phyloP scores from a whole-genome alignment of 2,888 invertebrate genomes.

The Galerucella calmariensis region DNA sequence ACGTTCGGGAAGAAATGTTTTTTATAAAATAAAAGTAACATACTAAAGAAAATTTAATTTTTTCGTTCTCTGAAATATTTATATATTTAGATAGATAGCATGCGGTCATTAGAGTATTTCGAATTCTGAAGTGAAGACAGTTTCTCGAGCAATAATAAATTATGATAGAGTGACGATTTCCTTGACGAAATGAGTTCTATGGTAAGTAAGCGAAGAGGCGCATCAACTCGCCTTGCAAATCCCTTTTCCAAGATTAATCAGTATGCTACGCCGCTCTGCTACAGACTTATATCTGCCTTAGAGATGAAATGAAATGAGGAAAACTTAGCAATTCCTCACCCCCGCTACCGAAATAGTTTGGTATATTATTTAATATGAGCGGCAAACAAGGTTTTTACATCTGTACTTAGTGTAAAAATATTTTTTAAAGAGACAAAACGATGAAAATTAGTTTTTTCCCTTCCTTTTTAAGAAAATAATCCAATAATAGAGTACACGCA shows the following conservation, averaged over 20 bases:
- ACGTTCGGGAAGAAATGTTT: conserved; percentile 4
- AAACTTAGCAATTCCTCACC: conserved; percentile 66
- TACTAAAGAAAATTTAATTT: no score
- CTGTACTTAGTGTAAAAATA: no score
- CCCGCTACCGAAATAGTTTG: conserved; percentile 44
- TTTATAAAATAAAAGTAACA: neutral
- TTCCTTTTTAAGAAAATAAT: no score
- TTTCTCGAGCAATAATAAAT: conserved; percentile 45
- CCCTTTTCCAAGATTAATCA: conserved; percentile 62
- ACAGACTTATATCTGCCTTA: conserved; percentile 64
- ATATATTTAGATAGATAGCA: no score
- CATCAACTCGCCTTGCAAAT: conserved; percentile 55
- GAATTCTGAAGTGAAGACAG: conserved; percentile 17
- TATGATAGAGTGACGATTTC: conserved; percentile 49
- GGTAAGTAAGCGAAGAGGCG: conserved; percentile 45
- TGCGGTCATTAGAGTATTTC: neutral
- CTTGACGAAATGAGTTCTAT: conserved; percentile 53
- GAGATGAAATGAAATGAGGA: conserved; percentile 66
- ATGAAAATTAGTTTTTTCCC: no score
- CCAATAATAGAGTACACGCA: no score
- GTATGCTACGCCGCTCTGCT: conserved; percentile 62
- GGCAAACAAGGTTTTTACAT: conserved; percentile 23
- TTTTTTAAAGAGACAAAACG: no score
- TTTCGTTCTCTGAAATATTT: no score
- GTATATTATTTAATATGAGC: conserved; percentile 9